Percentiles rank a stretch among this genome's conserved stretches.
phyloP scores from a whole-genome alignment of 2,888 invertebrate genomes.

The Diachrysia chrysitis region DNA sequence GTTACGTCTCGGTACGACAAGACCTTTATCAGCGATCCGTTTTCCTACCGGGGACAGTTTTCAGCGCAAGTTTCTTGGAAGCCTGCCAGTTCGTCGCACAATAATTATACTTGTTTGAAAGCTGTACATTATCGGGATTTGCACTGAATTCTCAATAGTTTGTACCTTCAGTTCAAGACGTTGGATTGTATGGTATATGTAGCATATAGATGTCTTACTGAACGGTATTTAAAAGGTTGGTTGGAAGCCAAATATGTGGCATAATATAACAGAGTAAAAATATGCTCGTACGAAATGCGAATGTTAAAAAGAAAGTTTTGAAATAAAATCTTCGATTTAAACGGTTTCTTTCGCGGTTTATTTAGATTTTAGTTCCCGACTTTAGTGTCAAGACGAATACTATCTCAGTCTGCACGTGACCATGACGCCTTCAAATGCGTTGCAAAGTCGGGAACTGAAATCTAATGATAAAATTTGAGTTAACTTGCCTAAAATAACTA shows the following conservation, averaged over 20 bases:
- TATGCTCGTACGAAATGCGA: no score
- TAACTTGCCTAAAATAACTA: no score
- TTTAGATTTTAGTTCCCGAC: no score
- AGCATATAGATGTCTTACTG: neutral
- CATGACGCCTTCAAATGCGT: no score
- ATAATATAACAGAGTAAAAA: neutral
- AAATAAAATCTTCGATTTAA: no score
- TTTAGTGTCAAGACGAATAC: no score
- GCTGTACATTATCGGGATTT: slow-evolving; percentile 44
- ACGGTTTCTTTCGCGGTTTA: no score
- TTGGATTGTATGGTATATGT: slow-evolving; percentile 1
- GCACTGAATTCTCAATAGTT: slow-evolving; percentile 24
- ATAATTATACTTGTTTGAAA: slow-evolving; percentile 59
- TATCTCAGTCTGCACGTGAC: no score
- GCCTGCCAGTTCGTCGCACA: slow-evolving; percentile 47
- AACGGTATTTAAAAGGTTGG: neutral
- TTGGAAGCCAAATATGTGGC: neutral
- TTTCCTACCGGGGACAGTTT: slow-evolving; percentile 32
- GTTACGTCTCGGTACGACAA: slow-evolving; percentile 21
- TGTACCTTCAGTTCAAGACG: slow-evolving; percentile 18
- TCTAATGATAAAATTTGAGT: no score
- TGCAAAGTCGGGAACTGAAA: no score
- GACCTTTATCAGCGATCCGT: slow-evolving; percentile 34
- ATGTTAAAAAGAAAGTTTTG: no score
- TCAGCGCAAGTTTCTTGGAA: slow-evolving; percentile 55